Conservation (phyloP, 2,113 vertebrate genomes). For the Nematolebias whitei region DNA sequence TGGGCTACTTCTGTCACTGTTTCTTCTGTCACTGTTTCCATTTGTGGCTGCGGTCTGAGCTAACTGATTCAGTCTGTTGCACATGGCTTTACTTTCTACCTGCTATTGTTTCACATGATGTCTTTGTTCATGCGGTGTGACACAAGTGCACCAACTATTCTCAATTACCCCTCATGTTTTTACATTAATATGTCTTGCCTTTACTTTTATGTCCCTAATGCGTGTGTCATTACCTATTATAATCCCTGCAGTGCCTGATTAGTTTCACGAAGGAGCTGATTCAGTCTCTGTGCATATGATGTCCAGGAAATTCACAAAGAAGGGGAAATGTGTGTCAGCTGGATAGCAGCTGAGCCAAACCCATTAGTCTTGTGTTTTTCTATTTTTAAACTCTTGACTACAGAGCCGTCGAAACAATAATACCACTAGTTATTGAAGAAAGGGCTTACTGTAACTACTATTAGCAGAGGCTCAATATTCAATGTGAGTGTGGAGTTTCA, state of each 20-base stretch:
- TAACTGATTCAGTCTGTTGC: conserved; percentile 40
- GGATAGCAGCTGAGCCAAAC: conserved; percentile 54
- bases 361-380: conserved; percentile 64
- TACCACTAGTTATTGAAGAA: conserved; percentile 38
- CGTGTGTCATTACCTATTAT: conserved; percentile 24
- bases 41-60: conserved; percentile 36
- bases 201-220: conserved; percentile 1
- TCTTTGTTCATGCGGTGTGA: not conserved
- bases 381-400: conserved; percentile 68
- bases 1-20: conserved; percentile 34
- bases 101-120: conserved; percentile 32
- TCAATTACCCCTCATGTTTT: not conserved
- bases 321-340: conserved; percentile 52
- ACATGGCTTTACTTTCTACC: conserved; percentile 43
- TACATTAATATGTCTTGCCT: conserved; percentile 15
- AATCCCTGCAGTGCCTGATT: conserved; percentile 22
- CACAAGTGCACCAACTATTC: not conserved
- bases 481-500: not conserved
- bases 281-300: conserved; percentile 39
- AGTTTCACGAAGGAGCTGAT: conserved; percentile 40
- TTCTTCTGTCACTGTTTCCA: conserved; percentile 57
- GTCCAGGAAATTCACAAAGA: conserved; percentile 39
- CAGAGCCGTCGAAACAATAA: conserved; percentile 49
- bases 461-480: conserved; percentile 26
- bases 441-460: conserved; percentile 25